These are phyloP conservation scores for Arremon aurantiirostris DNA, from an alignment of 2,797 vertebrate genomes.

Conservation along the genomic window DNA sequence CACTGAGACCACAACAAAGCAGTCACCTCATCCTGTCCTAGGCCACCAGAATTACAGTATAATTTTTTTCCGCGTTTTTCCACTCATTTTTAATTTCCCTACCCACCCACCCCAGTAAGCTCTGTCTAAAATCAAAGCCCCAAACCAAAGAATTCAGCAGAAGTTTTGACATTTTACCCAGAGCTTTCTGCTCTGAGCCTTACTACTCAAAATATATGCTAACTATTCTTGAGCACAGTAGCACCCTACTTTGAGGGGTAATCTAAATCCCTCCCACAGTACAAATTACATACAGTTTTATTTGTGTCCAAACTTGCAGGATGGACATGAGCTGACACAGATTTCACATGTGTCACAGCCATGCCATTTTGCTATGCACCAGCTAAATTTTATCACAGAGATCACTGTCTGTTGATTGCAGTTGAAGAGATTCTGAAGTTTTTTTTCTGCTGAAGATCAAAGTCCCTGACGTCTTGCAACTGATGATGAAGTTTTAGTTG, in stretches of 20 bases:
- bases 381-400: neutral
- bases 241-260: neutral
- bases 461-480: neutral
- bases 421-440: neutral
- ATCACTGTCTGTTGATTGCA: neutral
- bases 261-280: neutral
- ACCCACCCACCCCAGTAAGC: neutral
- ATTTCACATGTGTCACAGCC: fast-evolving
- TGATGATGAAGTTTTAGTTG: neutral
- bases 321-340: neutral
- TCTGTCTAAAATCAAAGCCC: neutral
- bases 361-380: neutral
- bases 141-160: neutral
- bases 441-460: neutral
- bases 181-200: neutral
- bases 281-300: neutral
- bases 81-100: neutral
- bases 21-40: neutral
- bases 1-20: neutral
- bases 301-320: neutral
- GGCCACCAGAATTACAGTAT: neutral
- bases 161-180: neutral
- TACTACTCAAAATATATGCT: neutral
- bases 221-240: neutral
- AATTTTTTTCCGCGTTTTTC: neutral